Base-by-base conservation (phyloP, 2,797 vertebrate species). In the Florisuga fusca region DNA sequence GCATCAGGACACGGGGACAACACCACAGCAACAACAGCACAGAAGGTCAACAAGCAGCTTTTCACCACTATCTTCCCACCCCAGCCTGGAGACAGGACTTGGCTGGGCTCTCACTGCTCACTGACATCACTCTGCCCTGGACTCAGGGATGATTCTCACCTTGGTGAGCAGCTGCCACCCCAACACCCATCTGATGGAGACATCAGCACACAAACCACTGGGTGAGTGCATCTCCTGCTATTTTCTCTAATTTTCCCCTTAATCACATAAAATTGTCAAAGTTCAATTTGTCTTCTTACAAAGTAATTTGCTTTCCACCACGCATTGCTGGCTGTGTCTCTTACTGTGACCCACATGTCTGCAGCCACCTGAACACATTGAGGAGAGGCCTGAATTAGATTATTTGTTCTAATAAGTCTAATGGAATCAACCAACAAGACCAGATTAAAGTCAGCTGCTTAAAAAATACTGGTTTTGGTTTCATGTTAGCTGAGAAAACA, bases 341-440 rank as follows among this genome's bases (percentile, higher is more conserved):
- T 53, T 50, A 14, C 55, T 76, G 76, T 8, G 84, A 80, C 73
- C 43, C 45, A 9, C 29, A 19, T 15, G 50, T 74, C 95, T 96
- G 92, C 92, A 97, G 84, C 84, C 75, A 17, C 90, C 69, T 6
- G 2, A 87, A 87, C 0, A n/a, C 80, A 84, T 29, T 84, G 69
- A 64, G 84, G 74, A 73, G 78, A 31, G 68, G 59, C 33, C 46
- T 2, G 1, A 43, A 96, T 96, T 69, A 77, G 58, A 93, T 96
- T 82, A 95, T 78, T 92, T 69, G 3, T 17, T 77, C 90, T 92
- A 72, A 91, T 68, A 20, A 92, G 15, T 59, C 69, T 94, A 93
- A 97, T 91, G 76, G 93, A 95, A 94, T 97, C 96, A 94, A 38
- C 80, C 53, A 84, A 67, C 27, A 20, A 77, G 87, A 75, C 9